Evolutionary conservation across 2,888 invertebrate species (phyloP).

Genomic region (Phasia obesa): DNA sequence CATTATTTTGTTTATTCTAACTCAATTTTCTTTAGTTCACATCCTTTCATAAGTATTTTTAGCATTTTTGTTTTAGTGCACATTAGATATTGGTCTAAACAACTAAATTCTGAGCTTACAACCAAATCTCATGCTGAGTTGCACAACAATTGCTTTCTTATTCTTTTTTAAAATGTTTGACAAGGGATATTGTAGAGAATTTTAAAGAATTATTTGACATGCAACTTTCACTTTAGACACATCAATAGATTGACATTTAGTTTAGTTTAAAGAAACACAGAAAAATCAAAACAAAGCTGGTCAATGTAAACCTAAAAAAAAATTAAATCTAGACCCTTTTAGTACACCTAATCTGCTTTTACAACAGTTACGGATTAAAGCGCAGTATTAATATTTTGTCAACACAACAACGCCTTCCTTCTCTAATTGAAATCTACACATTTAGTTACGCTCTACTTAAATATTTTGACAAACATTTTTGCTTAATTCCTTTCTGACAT

Average conservation of each 20-base stretch:
- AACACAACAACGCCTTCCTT: conserved; percentile 58
- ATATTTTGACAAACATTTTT: conserved; percentile 36
- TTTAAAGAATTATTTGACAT: conserved; percentile 17
- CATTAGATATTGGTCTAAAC: not conserved
- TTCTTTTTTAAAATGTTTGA: not conserved
- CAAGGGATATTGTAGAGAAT: conserved; percentile 4
- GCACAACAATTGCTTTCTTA: not conserved
- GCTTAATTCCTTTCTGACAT: too few species aligned
- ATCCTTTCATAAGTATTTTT: not conserved
- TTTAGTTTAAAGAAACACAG: not conserved
- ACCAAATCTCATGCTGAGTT: conserved; percentile 1
- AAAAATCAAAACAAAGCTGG: not conserved
- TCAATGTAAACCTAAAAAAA: not conserved
- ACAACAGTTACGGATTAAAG: conserved; percentile 8
- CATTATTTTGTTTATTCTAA: too few species aligned
- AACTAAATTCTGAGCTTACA: not conserved
- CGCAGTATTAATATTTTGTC: conserved; percentile 59
- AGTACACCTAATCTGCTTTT: conserved; percentile 19
- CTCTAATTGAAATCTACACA: conserved; percentile 8
- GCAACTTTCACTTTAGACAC: conserved; percentile 48
- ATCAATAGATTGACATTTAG: conserved; percentile 7
- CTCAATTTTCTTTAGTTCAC: not conserved
- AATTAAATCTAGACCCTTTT: not conserved
- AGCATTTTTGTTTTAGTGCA: not conserved
- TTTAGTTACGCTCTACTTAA: conserved; percentile 16